Evolutionary conservation across 92 coral and sea anemone genomes (phyloP), one percentile per base, ranked within the genome.

Genomic region (Epizoanthus scotinus): DNA sequence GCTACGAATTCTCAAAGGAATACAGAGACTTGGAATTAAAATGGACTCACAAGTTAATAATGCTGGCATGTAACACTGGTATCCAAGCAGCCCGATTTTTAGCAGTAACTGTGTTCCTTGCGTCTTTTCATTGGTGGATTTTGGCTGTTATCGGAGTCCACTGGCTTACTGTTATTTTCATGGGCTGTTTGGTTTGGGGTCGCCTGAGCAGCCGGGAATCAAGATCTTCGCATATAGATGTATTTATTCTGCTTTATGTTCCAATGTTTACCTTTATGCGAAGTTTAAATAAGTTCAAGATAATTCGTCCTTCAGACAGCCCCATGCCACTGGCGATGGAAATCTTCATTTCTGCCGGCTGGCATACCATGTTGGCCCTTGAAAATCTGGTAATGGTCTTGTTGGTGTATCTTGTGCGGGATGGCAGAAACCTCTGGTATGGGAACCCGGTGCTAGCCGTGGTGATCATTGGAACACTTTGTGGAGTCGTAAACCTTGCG

Each of bases 181-280:
- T 75, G 68, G 81, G 81, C 9, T 75, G 81, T 22, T 75, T 75
- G 20, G 81, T 75, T 0, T 75, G 81, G 81, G 53, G 81, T 1
- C 55, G 68, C 5, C 17, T 67, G 15, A 59, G 31, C 17, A 59
- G 31, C 17, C 58, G 69, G 5, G 53, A 38, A 60, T 55, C 81
- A 25, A 36, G 81, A 75, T 75, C 81, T 44, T 75, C 81, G 9
- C 81, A 75, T 75, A 36, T 75, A 12, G 81, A 75, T 38, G 81
- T 75, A 1, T 75, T 75, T 34, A 75, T 75, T 21, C 67, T 75
- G 1, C 68, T 75, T 7, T 59, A 59, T 21, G 81, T 75, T 25
- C 81, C 81, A n/a, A 22, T 75, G 55, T 75, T 36, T 75, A 75
- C 81, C 22, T 75, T 75, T 24, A 75, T 75, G 81, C 67, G 81